A percentile compares a stretch with the other conserved stretches of the same genome.
These are phyloP conservation scores for Tethea ocularis DNA, from an alignment of 2,888 invertebrate genomes.

Conservation along the genomic window DNA sequence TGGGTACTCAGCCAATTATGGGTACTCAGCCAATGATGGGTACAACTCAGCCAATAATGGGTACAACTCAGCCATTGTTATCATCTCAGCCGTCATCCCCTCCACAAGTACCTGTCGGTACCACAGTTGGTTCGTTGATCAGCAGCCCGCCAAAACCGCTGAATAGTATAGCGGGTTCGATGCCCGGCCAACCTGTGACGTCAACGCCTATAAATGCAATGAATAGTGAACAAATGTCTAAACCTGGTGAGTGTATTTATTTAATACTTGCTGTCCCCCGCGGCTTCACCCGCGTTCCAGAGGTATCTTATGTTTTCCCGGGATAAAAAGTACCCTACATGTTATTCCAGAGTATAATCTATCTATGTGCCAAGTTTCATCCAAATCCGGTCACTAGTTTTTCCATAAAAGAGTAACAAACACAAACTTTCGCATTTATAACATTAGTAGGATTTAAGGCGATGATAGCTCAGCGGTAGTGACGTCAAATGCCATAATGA, in stretches of 20 bases:
- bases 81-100: constrained; percentile 36
- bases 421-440: too few species aligned
- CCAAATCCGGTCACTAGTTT: too few species aligned
- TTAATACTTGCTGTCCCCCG: constrained; percentile 7
- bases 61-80: constrained; percentile 15
- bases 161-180: constrained; percentile 39
- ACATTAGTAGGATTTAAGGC: too few species aligned
- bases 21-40: constrained; percentile 25
- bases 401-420: too few species aligned
- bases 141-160: constrained; percentile 62
- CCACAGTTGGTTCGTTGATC: constrained; percentile 51
- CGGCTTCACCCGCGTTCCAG: too few species aligned
- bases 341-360: too few species aligned
- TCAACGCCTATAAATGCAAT: constrained; percentile 71
- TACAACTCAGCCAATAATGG: constrained; percentile 31
- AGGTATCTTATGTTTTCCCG: too few species aligned
- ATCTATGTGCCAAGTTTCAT: too few species aligned
- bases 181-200: constrained; percentile 63
- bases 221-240: constrained; percentile 64
- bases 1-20: constrained; percentile 16
- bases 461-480: too few species aligned
- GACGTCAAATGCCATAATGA: too few species aligned
- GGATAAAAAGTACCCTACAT: too few species aligned
- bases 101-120: constrained; percentile 46
- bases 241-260: constrained; percentile 59